Evolutionary conservation across 2,888 invertebrate species (phyloP), one percentile per base, ranked within the genome.

Genomic region (Chelonus formosanus): DNA sequence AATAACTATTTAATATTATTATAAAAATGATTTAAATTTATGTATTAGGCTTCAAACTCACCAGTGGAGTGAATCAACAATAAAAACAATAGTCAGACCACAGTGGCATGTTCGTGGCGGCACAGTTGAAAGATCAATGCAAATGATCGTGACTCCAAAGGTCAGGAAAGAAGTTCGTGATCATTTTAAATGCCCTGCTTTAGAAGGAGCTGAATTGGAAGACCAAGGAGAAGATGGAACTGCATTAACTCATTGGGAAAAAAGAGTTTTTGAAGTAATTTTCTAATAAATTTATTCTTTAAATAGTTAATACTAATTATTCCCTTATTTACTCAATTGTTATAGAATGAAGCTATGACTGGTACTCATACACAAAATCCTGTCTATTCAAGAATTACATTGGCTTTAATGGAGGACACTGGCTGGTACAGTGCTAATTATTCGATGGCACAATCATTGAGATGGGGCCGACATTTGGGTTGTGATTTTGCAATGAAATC

Each of bases 201-300:
- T 99, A 43, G 98, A 98, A 85, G 98, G 98, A 0, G 98, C 98
- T 0, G 98, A 99, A 82, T 84, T 99, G 52, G 98, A 99, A 85
- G 97, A 99, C 85, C 98, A 99, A 85, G 98, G 98, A 0, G 96
- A 96, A 10, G 96, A 98, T 74, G 99, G 99, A 0, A 99, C 99
- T 0, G 93, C 95, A 0, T 86, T 98, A 53, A 98, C 98, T 0
- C 99, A 99, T 81, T 99, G 98, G 98, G 99, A 99, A 85, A 99
- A 99, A 81, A 86, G 99, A 63, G 91, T 98, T 2, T 96, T 98
- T 83, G 99, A 99, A 89, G 97, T 96, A 20, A 20, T 20, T 20
- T 20, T 20, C 1, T 20, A 35, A 36, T 32, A 5, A 48, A 36
- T 52, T 44, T 10, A 32, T 52, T 43, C 5, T 53, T 53, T 31